phyloP scores from a whole-genome alignment of 1,140 invertebrate species.

The Drosophila melanogaster region DNA sequence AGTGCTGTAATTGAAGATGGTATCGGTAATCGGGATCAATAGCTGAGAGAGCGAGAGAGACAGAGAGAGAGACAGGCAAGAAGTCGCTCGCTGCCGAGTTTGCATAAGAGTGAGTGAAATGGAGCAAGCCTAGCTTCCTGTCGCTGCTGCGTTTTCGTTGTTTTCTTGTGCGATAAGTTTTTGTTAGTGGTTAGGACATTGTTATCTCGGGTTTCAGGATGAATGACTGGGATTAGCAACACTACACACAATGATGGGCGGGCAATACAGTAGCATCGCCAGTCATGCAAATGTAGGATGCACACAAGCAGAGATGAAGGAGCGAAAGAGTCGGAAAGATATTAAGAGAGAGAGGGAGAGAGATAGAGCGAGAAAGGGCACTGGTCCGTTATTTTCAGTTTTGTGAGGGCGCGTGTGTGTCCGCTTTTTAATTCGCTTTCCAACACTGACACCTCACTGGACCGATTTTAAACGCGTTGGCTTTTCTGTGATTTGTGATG shows the following conservation, averaged over 20 bases:
- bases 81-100: slow-evolving; percentile 4
- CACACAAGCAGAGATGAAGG: slow-evolving; percentile 35
- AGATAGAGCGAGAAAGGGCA: not conserved
- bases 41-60: slow-evolving; percentile 7
- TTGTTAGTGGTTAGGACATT: slow-evolving; percentile 39
- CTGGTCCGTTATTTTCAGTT: slow-evolving; percentile 30
- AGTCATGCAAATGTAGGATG: slow-evolving; percentile 25
- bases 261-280: slow-evolving; percentile 5
- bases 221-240: slow-evolving; percentile 31
- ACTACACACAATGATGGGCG: slow-evolving; percentile 18
- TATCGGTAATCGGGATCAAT: slow-evolving; percentile 14
- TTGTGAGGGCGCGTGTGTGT: slow-evolving; percentile 18
- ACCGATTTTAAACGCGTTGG: slow-evolving; percentile 15
- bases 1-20: slow-evolving; percentile 41
- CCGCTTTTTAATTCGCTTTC: slow-evolving; percentile 11
- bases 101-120: slow-evolving; percentile 23
- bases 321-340: not conserved
- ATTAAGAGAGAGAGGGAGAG: not conserved
- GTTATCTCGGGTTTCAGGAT: slow-evolving; percentile 26
- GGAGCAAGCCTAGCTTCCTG: slow-evolving; percentile 32
- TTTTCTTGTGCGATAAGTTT: slow-evolving; percentile 16
- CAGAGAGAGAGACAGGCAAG: slow-evolving; percentile 13
- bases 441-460: slow-evolving; percentile 35
- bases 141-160: slow-evolving; percentile 12
- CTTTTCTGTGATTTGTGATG: slow-evolving; percentile 17